Conservation (phyloP, 2,888 invertebrate species). For the Ectropis crepuscularia region DNA sequence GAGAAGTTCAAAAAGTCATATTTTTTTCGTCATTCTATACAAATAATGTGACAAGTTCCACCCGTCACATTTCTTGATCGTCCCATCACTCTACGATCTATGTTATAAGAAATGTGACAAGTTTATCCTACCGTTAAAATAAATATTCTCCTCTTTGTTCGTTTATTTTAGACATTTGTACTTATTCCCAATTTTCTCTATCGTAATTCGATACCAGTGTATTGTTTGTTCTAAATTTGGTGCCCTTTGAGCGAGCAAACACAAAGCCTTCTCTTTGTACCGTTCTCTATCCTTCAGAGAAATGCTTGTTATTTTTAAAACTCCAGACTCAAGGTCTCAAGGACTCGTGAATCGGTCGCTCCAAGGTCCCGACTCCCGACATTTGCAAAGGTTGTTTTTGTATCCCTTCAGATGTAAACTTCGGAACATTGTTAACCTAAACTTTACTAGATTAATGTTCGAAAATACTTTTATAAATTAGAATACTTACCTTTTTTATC, state of each 20-base stretch:
- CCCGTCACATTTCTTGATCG: too few relatives aligned
- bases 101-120: too few relatives aligned
- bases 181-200: slow-evolving; percentile 11
- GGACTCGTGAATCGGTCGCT: slow-evolving; percentile 49
- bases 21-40: too few relatives aligned
- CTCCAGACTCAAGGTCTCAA: slow-evolving; percentile 48
- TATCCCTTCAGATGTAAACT: slow-evolving; percentile 47
- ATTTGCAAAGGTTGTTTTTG: slow-evolving; percentile 50
- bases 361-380: slow-evolving; percentile 55
- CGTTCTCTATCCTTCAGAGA: slow-evolving; percentile 26
- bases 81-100: too few relatives aligned
- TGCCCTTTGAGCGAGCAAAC: slow-evolving; percentile 14
- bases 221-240: slow-evolving; percentile 20
- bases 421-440: neutral
- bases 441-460: slow-evolving; percentile 1
- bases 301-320: slow-evolving; percentile 39
- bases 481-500: too few relatives aligned
- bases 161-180: neutral
- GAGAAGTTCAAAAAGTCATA: too few relatives aligned
- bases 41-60: too few relatives aligned
- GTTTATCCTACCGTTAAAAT: neutral
- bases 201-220: slow-evolving; percentile 11
- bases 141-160: neutral
- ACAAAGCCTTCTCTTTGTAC: slow-evolving; percentile 24
- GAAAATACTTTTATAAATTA: too few relatives aligned